Evolutionary conservation across 2,113 vertebrate species (phyloP).

Genomic region (Mugil cephalus): DNA sequence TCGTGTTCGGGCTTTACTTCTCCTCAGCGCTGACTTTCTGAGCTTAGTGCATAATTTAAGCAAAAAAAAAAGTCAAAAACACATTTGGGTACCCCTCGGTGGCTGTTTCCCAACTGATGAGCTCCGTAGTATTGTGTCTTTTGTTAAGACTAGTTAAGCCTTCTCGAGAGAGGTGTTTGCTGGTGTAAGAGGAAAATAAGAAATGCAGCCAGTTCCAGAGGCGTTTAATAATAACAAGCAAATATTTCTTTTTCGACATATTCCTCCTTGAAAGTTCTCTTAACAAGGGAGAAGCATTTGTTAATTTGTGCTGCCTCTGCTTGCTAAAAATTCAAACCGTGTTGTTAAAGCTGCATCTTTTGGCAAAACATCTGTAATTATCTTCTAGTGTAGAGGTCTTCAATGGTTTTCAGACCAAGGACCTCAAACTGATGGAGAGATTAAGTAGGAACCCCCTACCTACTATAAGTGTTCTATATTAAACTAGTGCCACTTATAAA

Average conservation of each 20-base stretch:
- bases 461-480: too few species aligned
- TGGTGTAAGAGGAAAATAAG: slow-evolving; percentile 25
- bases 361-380: too few species aligned
- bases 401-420: too few species aligned
- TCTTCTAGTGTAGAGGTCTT: too few species aligned
- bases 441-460: too few species aligned
- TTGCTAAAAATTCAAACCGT: slow-evolving; percentile 25
- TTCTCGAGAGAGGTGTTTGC: slow-evolving; percentile 32
- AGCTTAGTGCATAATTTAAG: slow-evolving; percentile 33
- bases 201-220: slow-evolving; percentile 45
- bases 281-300: too few species aligned
- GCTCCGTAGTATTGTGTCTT: slow-evolving; percentile 30
- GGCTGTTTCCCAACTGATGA: slow-evolving; percentile 50
- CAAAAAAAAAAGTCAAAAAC: slow-evolving; percentile 30
- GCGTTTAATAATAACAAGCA: slow-evolving; percentile 34
- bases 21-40: slow-evolving; percentile 12
- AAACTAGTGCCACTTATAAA: too few species aligned
- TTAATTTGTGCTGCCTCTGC: slow-evolving; percentile 13
- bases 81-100: slow-evolving; percentile 22
- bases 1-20: not conserved
- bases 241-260: slow-evolving; percentile 1
- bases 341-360: not conserved
- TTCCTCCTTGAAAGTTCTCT: slow-evolving; percentile 12
- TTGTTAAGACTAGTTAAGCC: slow-evolving; percentile 48
- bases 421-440: too few species aligned